Base-by-base conservation (phyloP, 2,113 vertebrate species). In the Myotis brandtii region DNA sequence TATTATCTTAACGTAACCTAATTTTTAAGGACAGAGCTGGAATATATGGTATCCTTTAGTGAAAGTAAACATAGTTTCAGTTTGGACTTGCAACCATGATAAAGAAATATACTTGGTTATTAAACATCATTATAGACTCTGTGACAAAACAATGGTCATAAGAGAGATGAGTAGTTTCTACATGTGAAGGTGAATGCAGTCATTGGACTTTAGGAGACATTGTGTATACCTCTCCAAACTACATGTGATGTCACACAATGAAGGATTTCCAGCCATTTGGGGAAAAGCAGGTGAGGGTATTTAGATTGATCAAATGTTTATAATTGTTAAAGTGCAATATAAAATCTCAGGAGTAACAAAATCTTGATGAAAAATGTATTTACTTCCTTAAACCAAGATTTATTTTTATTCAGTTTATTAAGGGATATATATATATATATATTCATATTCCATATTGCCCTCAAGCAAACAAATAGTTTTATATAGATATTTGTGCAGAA, bases 381-480 rank as follows among this genome's bases (percentile, higher is more conserved):
- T 95, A 16, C 12, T 48, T 73, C 48, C 10, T 52, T 92, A 66
- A 90, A 82, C 20, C 56, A 89, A 69, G 13, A 84, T 82, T 64
- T 67, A 84, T 46, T 80, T 88, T 81, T 72, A 81, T 7, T 52
- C 73, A 85, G 46, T 76, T 48, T 62, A 40, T 70, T 64, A 46
- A 83, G 6, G 32, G 25, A 43, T 46, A 46, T 46, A 73, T 12
- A 72, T 5, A 69, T 52, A n/a, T 40, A 25, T 11, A 62, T 34
- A 52, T n/a, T 4, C 4, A 11, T 40, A 73, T 37, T 82, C 46
- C 48, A 70, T 40, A 3, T 70, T 95, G 6, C 9, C 23, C 86
- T 86, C 13, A 76, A 54, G 64, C 70, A 91, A 91, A 64, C 40
- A 69, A 93, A 86, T 77, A 67, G n/a, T 46, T 93, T 83, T 89